These are phyloP conservation scores for Papilio polyxenes DNA, from an alignment of 1,140 invertebrate species.

Conservation along the genomic window DNA sequence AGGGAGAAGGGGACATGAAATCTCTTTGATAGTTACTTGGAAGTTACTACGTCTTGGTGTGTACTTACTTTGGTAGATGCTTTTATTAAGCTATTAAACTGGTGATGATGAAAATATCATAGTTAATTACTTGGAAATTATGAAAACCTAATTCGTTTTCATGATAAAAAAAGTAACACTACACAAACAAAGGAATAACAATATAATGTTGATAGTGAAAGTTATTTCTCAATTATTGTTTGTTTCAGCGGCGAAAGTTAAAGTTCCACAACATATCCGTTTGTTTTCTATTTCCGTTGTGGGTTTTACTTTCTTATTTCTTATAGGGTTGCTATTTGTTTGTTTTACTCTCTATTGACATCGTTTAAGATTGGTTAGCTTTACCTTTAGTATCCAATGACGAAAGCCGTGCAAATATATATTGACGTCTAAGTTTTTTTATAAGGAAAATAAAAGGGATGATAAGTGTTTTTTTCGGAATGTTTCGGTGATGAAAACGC, in stretches of 20 bases:
- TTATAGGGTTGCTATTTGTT: conserved; percentile 1
- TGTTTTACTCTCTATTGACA: conserved; percentile 24
- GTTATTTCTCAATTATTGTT: not conserved
- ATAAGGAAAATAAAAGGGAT: not conserved
- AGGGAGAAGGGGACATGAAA: not conserved
- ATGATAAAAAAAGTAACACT: too few species aligned
- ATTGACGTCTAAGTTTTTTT: not conserved
- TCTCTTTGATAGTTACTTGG: not conserved
- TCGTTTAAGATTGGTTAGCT: not conserved
- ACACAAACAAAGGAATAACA: conserved; percentile 2
- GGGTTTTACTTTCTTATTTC: not conserved
- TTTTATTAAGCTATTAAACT: not conserved
- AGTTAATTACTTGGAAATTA: too few species aligned
- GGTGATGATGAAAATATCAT: not conserved
- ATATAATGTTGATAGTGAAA: not conserved
- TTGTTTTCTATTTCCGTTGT: conserved; percentile 22
- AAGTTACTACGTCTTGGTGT: not conserved
- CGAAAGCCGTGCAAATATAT: too few species aligned
- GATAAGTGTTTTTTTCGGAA: too few species aligned
- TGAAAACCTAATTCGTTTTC: too few species aligned
- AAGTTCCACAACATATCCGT: not conserved
- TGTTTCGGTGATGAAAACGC: too few species aligned
- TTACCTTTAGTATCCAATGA: not conserved
- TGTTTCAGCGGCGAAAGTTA: conserved; percentile 21
- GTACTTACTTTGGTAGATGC: too few species aligned